Percentiles rank a stretch among this genome's conserved stretches.
These are phyloP conservation scores for Anguilla pacifica DNA, from an alignment of 2,797 vertebrate genomes.

Conservation along the genomic window DNA sequence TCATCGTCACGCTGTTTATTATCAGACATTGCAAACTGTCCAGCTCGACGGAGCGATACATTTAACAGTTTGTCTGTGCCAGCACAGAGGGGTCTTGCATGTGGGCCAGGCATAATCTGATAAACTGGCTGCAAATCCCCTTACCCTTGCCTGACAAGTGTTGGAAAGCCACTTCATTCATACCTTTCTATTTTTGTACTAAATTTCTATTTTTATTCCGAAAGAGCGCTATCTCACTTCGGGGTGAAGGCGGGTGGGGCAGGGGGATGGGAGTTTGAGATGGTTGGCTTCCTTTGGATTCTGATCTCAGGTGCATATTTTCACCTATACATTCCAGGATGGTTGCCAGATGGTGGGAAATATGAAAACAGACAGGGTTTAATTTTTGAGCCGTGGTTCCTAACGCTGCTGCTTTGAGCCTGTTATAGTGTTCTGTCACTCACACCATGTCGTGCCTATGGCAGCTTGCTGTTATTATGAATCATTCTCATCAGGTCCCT, in stretches of 20 bases:
- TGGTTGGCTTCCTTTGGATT: slow-evolving; percentile 47
- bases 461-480: slow-evolving; percentile 29
- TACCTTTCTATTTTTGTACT: slow-evolving; percentile 32
- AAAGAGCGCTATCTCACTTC: slow-evolving; percentile 47
- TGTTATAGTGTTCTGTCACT: slow-evolving; percentile 1
- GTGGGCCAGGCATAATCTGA: background rate
- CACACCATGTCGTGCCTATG: slow-evolving; percentile 21
- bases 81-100: background rate
- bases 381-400: slow-evolving; percentile 22
- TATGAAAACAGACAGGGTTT: slow-evolving; percentile 38
- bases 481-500: slow-evolving; percentile 34
- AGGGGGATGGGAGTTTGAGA: background rate
- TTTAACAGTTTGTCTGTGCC: slow-evolving; percentile 10
- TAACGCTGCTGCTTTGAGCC: slow-evolving; percentile 18
- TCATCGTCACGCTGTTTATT: background rate
- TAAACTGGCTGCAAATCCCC: background rate
- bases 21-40: background rate
- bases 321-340: slow-evolving; percentile 39
- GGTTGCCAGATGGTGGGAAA: slow-evolving; percentile 20
- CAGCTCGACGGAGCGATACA: background rate
- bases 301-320: slow-evolving; percentile 34
- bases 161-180: slow-evolving; percentile 22
- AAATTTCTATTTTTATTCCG: slow-evolving; percentile 39
- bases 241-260: slow-evolving; percentile 7
- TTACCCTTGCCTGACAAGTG: slow-evolving; percentile 11